Evolutionary conservation across 1,140 invertebrate genomes (phyloP).

Genomic region (Phymorhynchus buccinoides): DNA sequence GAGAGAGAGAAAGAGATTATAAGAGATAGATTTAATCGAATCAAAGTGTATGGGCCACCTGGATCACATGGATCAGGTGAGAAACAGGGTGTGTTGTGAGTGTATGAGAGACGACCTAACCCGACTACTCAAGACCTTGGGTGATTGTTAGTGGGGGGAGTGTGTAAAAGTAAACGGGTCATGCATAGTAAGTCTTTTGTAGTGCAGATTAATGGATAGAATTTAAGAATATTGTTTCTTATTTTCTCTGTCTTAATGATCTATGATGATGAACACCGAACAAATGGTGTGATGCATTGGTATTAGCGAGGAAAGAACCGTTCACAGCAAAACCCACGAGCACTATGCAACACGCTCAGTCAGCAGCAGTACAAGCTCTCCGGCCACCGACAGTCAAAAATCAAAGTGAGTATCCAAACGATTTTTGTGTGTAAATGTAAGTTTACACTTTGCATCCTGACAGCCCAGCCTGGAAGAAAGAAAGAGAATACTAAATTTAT

Average conservation of each 20-base stretch:
- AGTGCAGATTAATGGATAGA: neutral
- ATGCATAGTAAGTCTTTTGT: too few species aligned
- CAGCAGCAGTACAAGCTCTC: conserved; percentile 75
- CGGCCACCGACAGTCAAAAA: conserved; percentile 86
- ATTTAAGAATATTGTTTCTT: neutral
- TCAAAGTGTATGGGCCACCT: conserved; percentile 92
- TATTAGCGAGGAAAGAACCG: conserved; percentile 77
- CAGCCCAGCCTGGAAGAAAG: too few species aligned
- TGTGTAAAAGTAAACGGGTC: neutral
- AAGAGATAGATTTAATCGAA: conserved; percentile 79
- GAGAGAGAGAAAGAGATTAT: conserved; percentile 45
- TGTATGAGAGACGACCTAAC: too few species aligned
- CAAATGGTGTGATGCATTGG: neutral
- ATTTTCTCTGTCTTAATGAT: neutral
- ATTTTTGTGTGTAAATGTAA: too few species aligned
- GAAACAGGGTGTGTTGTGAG: conserved; percentile 75
- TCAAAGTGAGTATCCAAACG: conserved; percentile 80
- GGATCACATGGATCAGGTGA: conserved; percentile 87
- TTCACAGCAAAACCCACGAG: too few species aligned
- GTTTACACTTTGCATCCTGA: too few species aligned
- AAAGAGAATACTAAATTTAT: too few species aligned
- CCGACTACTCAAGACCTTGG: too few species aligned
- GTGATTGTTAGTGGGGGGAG: neutral
- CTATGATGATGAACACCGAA: neutral
- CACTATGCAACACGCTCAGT: conserved; percentile 91